A percentile compares a stretch with the other conserved stretches of the same genome.
phyloP scores from a whole-genome alignment of 2,113 vertebrate genomes.

The Piaya cayana region DNA sequence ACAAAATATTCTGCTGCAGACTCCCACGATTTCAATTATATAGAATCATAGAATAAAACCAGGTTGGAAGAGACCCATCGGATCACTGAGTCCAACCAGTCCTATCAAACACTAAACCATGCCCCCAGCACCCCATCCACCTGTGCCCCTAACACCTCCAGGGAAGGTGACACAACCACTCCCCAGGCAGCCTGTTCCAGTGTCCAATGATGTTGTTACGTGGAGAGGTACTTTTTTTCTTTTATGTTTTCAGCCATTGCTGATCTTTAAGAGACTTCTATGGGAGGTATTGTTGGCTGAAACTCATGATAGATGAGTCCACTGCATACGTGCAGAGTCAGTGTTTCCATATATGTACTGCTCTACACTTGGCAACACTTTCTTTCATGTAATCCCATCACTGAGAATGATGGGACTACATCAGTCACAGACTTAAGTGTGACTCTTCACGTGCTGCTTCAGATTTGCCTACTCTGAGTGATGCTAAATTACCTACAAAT shows the following conservation, averaged over 20 bases:
- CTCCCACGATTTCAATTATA: fast-evolving
- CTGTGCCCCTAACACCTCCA: no score
- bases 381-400: not conserved
- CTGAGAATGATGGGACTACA: not conserved
- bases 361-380: not conserved
- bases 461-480: not conserved
- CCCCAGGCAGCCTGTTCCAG: no score
- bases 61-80: no score
- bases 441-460: not conserved
- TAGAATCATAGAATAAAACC: no score
- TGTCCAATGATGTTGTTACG: no score
- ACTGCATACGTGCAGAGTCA: fast-evolving
- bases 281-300: not conserved
- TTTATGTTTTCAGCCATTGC: not conserved
- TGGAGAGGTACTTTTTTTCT: not conserved
- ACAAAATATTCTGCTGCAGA: not conserved
- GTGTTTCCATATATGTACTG: not conserved
- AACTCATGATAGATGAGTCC: not conserved
- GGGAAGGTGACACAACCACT: no score
- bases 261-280: not conserved
- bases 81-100: no score
- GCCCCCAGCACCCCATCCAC: no score
- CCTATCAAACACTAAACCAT: no score
- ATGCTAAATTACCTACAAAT: not conserved
- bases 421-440: not conserved